Percentiles rank a stretch among this genome's conserved stretches.
phyloP scores from a whole-genome alignment of 2,113 vertebrate genomes.

The Falco punctatus region DNA sequence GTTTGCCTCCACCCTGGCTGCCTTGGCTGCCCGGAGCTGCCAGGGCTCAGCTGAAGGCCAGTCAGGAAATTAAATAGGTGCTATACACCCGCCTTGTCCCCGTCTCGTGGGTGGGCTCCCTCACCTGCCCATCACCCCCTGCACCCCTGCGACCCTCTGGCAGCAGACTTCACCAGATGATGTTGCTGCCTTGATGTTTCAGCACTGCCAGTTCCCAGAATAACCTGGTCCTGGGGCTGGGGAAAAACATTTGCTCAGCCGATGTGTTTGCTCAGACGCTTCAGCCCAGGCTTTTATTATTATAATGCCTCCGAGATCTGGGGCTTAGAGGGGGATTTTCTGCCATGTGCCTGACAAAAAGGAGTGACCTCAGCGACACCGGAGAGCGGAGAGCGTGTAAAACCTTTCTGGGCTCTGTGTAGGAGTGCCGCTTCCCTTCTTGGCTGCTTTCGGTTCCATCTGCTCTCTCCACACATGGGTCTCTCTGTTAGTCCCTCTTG shows the following conservation, averaged over 20 bases:
- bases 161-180: not conserved
- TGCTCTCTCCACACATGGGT: not conserved
- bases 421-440: not conserved
- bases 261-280: constrained; percentile 26
- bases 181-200: not conserved
- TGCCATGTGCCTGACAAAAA: constrained; percentile 66
- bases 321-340: constrained; percentile 50
- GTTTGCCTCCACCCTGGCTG: not conserved
- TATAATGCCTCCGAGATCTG: constrained; percentile 40
- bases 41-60: not conserved
- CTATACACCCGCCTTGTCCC: not conserved
- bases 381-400: not conserved
- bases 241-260: not conserved
- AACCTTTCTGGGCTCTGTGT: constrained; percentile 12
- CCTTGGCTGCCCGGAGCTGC: not conserved
- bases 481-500: not conserved
- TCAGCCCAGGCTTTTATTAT: constrained; percentile 44
- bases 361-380: constrained; percentile 44
- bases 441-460: constrained; percentile 13
- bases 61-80: constrained; percentile 38
- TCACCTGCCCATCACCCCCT: not conserved
- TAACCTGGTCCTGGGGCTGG: not conserved
- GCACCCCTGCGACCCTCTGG: not conserved
- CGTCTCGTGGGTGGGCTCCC: not conserved
- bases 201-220: not conserved